Percentiles rank a stretch among this genome's conserved stretches.
Evolutionary conservation across 2,888 invertebrate genomes (phyloP).

Genomic region (Pterostichus madidus): DNA sequence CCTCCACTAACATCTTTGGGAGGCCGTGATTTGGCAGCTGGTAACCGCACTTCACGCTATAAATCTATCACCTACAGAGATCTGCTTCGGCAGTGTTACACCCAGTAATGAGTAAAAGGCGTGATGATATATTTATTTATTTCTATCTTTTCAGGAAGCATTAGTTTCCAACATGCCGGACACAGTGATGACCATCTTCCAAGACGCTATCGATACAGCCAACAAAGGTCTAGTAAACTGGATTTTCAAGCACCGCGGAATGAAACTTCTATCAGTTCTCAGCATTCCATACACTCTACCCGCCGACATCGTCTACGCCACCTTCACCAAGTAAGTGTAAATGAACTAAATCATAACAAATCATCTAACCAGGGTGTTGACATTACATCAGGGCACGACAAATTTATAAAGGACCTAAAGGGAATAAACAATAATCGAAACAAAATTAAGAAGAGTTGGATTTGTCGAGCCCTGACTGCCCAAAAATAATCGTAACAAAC

Average conservation of each 20-base stretch:
- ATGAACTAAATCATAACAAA: background rate
- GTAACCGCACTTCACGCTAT: too few species aligned
- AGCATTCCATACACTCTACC: slow-evolving; percentile 93
- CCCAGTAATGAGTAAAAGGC: too few species aligned
- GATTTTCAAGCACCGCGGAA: slow-evolving; percentile 91
- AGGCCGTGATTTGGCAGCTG: too few species aligned
- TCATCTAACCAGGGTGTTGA: slow-evolving; percentile 25
- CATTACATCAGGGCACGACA: slow-evolving; percentile 38
- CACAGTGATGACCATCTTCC: slow-evolving; percentile 92
- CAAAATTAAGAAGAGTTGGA: slow-evolving; percentile 11
- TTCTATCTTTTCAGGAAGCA: slow-evolving; percentile 83
- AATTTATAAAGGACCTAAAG: slow-evolving; percentile 30
- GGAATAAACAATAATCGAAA: slow-evolving; percentile 6
- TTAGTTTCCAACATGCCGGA: slow-evolving; percentile 93
- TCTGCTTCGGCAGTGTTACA: too few species aligned
- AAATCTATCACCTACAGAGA: too few species aligned
- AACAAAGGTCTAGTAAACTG: slow-evolving; percentile 95
- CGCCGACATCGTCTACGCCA: slow-evolving; percentile 91
- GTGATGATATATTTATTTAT: too few species aligned
- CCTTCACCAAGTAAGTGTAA: slow-evolving; percentile 90
- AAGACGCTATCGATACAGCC: slow-evolving; percentile 95
- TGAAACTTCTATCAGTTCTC: slow-evolving; percentile 88
- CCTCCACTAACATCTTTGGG: too few species aligned
- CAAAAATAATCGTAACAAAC: background rate
- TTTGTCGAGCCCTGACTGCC: background rate